Evolutionary conservation across 2,113 vertebrate genomes (phyloP).

Genomic region (Sphyrna mokarran): DNA sequence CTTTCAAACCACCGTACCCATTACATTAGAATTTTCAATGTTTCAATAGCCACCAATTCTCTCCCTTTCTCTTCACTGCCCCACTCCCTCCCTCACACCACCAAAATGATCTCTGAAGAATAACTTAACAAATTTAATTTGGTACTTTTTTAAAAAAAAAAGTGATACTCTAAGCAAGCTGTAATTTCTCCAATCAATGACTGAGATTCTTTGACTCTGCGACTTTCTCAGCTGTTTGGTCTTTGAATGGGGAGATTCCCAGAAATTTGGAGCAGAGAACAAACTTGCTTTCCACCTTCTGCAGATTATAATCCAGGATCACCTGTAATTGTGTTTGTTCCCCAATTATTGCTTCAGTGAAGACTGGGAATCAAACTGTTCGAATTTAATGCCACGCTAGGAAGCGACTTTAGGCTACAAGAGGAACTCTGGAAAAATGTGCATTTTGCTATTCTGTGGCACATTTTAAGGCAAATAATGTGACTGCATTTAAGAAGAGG

Average conservation of each 20-base stretch:
- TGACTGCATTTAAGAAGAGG: too few relatives aligned
- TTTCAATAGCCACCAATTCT: neutral
- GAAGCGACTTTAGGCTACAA: neutral
- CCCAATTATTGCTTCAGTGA: neutral
- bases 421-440: neutral
- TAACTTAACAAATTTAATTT: neutral
- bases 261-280: too few relatives aligned
- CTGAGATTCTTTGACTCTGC: neutral
- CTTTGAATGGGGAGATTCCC: neutral
- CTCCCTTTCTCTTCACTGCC: too few relatives aligned
- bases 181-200: neutral
- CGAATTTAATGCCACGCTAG: neutral
- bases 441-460: neutral
- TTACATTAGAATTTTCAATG: too few relatives aligned
- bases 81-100: too few relatives aligned
- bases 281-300: too few relatives aligned
- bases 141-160: neutral
- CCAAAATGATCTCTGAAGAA: neutral
- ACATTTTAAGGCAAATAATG: neutral
- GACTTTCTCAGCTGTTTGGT: neutral
- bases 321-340: neutral
- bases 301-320: neutral
- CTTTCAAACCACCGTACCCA: neutral
- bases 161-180: neutral
- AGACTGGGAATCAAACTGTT: neutral